phyloP scores from a whole-genome alignment of 92 coral and sea anemone genomes.

The Epizoanthus scotinus region DNA sequence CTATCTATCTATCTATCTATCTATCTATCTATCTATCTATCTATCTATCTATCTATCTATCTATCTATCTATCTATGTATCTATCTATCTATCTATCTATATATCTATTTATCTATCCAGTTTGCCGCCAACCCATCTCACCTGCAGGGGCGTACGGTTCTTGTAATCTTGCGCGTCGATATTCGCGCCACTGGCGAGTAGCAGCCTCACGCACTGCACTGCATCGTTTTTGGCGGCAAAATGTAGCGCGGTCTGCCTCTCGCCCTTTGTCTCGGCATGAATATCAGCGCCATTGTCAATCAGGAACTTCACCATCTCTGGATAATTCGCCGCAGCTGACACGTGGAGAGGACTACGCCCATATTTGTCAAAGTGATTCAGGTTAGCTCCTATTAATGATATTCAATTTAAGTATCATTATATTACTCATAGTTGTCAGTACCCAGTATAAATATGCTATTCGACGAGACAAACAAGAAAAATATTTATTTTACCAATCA shows the following conservation, averaged over 20 bases:
- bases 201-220: conserved; percentile 51
- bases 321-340: conserved; percentile 76
- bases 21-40: no score
- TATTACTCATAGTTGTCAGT: no score
- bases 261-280: conserved; percentile 55
- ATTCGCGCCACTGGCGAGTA: conserved; percentile 67
- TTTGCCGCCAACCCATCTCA: background rate
- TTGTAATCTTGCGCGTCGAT: conserved; percentile 67
- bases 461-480: no score
- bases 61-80: no score
- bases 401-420: no score
- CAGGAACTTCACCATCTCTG: conserved; percentile 67
- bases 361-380: conserved; percentile 51
- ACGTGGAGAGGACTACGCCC: conserved; percentile 78
- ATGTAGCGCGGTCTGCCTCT: conserved; percentile 66
- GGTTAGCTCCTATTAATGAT: conserved; percentile 50
- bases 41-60: no score
- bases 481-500: no score
- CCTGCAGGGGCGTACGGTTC: conserved; percentile 77
- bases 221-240: conserved; percentile 76
- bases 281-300: conserved; percentile 67
- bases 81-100: no score
- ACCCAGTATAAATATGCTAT: no score
- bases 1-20: no score
- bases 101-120: no score